Percentiles rank a stretch among this genome's conserved stretches.
phyloP scores from a whole-genome alignment of 2,113 vertebrate species.

The Fulmarus glacialis region DNA sequence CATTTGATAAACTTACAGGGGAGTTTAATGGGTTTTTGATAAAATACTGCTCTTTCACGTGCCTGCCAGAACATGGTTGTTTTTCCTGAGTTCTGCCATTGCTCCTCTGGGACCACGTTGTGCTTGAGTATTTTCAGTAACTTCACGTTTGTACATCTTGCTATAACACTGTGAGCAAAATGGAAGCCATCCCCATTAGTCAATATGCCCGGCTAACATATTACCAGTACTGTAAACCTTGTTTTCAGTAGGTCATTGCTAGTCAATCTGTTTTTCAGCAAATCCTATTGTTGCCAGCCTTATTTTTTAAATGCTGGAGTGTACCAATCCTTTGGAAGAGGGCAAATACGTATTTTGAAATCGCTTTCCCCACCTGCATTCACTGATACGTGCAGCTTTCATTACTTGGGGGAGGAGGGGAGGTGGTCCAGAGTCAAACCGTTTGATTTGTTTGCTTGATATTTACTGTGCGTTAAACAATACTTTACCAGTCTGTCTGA shows the following conservation, averaged over 20 bases:
- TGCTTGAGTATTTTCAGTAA: background rate
- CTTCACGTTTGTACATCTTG: background rate
- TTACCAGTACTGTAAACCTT: background rate
- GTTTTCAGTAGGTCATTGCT: background rate
- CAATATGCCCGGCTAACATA: background rate
- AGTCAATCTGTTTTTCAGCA: background rate
- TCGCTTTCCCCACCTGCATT: background rate
- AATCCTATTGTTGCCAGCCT: background rate
- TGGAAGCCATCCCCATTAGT: background rate
- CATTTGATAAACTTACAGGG: background rate
- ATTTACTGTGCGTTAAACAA: fast-evolving
- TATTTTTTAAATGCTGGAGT: background rate
- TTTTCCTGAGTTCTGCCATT: background rate
- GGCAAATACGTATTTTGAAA: background rate
- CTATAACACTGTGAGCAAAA: background rate
- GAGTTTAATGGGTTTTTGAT: background rate
- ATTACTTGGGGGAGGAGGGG: background rate
- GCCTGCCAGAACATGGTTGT: background rate
- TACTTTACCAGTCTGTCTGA: background rate
- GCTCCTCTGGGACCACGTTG: background rate
- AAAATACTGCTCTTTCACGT: background rate
- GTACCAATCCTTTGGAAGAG: background rate
- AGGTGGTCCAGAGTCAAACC: background rate
- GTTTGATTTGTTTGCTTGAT: background rate
- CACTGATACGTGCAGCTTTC: background rate